These are phyloP conservation scores for Hofmannophila pseudospretella DNA, from an alignment of 2,888 invertebrate species.

Conservation along the genomic window DNA sequence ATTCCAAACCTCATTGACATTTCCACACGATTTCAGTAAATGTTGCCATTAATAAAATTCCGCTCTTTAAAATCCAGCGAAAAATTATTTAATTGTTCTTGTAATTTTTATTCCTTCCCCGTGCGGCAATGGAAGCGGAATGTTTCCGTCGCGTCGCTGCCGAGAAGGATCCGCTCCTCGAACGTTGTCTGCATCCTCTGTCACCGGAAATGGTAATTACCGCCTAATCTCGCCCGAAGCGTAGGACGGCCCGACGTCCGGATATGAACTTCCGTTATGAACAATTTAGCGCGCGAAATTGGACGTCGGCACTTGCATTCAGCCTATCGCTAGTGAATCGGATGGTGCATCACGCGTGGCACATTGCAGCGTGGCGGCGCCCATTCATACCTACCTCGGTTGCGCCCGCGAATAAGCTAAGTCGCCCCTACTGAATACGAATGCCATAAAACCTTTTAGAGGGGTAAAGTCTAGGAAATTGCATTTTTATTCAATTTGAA, in stretches of 20 bases:
- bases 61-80: too few relatives aligned
- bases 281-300: slow-evolving; percentile 86
- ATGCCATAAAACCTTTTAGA: slow-evolving; percentile 47
- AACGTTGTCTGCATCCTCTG: slow-evolving; percentile 67
- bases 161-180: slow-evolving; percentile 40
- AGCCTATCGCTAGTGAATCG: slow-evolving; percentile 47
- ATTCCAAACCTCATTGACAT: too few relatives aligned
- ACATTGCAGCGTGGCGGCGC: slow-evolving; percentile 42
- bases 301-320: slow-evolving; percentile 73
- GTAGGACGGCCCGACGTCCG: slow-evolving; percentile 78
- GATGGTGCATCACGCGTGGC: slow-evolving; percentile 43
- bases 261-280: slow-evolving; percentile 93
- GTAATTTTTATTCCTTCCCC: slow-evolving; percentile 39
- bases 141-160: slow-evolving; percentile 33
- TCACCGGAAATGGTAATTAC: slow-evolving; percentile 78
- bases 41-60: too few relatives aligned
- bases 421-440: slow-evolving; percentile 47
- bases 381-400: slow-evolving; percentile 47
- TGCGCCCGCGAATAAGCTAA: slow-evolving; percentile 45
- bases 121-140: slow-evolving; percentile 33
- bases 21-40: too few relatives aligned
- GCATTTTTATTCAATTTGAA: slow-evolving; percentile 53
- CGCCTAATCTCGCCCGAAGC: slow-evolving; percentile 77
- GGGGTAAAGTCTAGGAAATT: slow-evolving; percentile 43
- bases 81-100: too few relatives aligned